Evolutionary conservation across 2,888 invertebrate genomes (phyloP).

Genomic region (Fissipunctia ypsillon): DNA sequence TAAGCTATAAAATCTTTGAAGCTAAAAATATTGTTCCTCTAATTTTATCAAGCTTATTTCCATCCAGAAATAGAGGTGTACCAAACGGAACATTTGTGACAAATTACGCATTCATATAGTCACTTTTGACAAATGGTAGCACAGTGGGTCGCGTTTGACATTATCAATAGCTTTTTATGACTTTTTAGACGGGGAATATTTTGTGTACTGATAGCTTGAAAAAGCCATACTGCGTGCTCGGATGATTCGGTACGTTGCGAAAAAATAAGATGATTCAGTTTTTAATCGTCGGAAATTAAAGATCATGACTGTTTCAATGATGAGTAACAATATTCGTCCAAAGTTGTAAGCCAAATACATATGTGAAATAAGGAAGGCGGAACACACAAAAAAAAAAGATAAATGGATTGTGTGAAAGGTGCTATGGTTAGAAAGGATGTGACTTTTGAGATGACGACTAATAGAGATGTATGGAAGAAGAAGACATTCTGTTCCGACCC

Average conservation of each 20-base stretch:
- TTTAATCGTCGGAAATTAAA: neutral
- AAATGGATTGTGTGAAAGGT: neutral
- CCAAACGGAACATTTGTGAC: slow-evolving; percentile 31
- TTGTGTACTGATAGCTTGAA: neutral
- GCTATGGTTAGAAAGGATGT: neutral
- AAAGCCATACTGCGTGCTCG: neutral
- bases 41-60: slow-evolving; percentile 2
- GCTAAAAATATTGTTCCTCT: neutral
- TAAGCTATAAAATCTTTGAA: neutral
- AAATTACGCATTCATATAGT: slow-evolving; percentile 39
- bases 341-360: neutral
- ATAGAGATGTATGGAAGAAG: neutral
- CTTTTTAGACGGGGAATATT: slow-evolving; percentile 16
- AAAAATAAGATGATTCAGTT: neutral
- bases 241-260: neutral
- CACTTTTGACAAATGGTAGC: slow-evolving; percentile 35
- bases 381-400: no score
- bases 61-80: slow-evolving; percentile 16
- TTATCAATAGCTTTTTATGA: slow-evolving; percentile 49
- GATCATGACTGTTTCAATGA: neutral
- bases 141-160: slow-evolving; percentile 39
- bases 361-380: neutral
- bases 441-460: neutral
- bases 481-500: no score
- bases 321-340: neutral